Conservation (phyloP, 2,797 vertebrate genomes). For the Ambastaia sidthimunki region DNA sequence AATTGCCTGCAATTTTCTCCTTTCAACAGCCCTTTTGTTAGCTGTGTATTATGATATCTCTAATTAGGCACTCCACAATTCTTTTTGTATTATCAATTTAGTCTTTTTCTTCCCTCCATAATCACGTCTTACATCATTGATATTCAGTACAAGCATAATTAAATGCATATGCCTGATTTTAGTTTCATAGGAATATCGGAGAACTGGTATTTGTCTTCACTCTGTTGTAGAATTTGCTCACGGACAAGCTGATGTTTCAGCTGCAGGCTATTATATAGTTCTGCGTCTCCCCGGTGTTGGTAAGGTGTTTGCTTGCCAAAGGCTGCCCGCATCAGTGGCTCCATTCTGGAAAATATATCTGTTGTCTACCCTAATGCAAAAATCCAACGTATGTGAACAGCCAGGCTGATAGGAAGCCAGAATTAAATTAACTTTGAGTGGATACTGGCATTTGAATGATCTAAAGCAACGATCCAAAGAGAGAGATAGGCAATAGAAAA, state of each 20-base stretch:
- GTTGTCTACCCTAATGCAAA: constrained; percentile 43
- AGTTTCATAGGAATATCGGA: neutral
- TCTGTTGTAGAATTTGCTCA: neutral
- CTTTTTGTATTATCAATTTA: constrained; percentile 16
- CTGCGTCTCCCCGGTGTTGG: neutral
- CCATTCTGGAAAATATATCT: constrained; percentile 23
- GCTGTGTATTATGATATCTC: constrained; percentile 32
- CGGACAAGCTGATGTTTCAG: constrained; percentile 9
- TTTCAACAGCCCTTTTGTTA: constrained; percentile 25
- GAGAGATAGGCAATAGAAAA: constrained; percentile 2
- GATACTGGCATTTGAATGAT: constrained; percentile 50
- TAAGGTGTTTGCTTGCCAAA: constrained; percentile 31
- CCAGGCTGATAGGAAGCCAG: constrained; percentile 38
- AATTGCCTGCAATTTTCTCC: constrained; percentile 33
- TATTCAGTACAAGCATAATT: constrained; percentile 7
- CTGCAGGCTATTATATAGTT: constrained; percentile 14
- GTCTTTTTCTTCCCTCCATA: neutral
- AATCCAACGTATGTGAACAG: constrained; percentile 42
- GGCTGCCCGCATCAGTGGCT: constrained; percentile 16
- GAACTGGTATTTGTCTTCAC: neutral
- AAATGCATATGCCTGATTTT: neutral
- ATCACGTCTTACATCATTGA: neutral
- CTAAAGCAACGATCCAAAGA: constrained; percentile 41
- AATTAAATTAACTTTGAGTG: constrained; percentile 60
- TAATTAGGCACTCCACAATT: constrained; percentile 7